Base-by-base conservation (phyloP, 2,797 vertebrate species). In the Leptodactylus fallax region DNA sequence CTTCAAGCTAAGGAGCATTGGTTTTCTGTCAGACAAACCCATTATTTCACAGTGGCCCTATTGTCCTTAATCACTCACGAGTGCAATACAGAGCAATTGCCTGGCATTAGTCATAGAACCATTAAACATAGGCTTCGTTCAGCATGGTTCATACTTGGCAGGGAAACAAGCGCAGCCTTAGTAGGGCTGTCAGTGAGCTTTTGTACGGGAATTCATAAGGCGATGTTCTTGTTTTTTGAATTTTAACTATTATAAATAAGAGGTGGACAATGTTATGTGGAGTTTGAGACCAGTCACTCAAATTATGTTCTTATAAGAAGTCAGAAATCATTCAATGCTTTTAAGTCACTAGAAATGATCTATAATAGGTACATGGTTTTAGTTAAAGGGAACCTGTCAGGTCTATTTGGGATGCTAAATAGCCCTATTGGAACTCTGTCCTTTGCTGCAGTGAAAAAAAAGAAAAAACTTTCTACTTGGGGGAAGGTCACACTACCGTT, bases 31-130 rank as follows among this genome's bases (percentile, higher is more conserved):
- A 74, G 55, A 82, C 56, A 87, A 82, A 76, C 21, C 86, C 86
- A 82, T 87, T 74, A 81, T 81, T 81, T 81, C 67, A 87, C 69
- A 87, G 56, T 79, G 61, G 8, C 61, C 19, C 86, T 76, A 87
- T 82, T 87, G 67, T 87, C 67, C 61, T 23, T 81, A 81, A 82
- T 85, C 84, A 67, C 84, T 85, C 67, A 81, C 60, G 67, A 81
- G 79, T 61, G 69, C 67, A 63, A 76, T 27, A 76, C 86, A 82
- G 53, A 81, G 79, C 74, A 51, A 47, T 76, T 63, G 86, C 53
- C 65, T 81, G 65, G 55, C 27, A 87, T 87, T 81, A 82, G 67
- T 87, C 86, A 76, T 63, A 63, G 86, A 74, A 63, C 53, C 77
- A 14, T 80, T 86, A 45, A 87, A 82, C 61, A 76, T 65, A 76